A percentile compares a stretch with the other conserved stretches of the same genome.
These are phyloP conservation scores for Eurytoma adleriae DNA, from an alignment of 2,888 invertebrate genomes.

Conservation along the genomic window DNA sequence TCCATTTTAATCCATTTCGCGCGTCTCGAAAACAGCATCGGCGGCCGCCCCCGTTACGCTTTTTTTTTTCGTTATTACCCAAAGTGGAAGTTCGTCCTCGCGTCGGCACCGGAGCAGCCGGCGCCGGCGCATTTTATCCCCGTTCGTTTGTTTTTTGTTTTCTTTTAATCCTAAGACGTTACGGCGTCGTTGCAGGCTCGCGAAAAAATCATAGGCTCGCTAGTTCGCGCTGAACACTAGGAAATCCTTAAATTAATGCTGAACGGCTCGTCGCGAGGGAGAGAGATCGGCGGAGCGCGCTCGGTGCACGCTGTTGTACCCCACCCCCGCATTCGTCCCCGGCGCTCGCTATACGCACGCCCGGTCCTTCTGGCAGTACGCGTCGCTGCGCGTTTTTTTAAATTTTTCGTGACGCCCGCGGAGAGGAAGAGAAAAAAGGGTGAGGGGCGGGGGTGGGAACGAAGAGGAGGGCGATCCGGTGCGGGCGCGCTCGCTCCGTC, in stretches of 20 bases:
- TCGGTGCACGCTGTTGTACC: too few species aligned
- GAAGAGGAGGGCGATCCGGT: too few species aligned
- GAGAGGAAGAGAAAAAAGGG: not conserved
- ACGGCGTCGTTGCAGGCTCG: not conserved
- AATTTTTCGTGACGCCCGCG: not conserved
- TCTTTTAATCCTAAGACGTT: not conserved
- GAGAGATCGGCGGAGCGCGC: too few species aligned
- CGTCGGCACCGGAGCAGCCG: not conserved
- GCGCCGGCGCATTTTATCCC: not conserved
- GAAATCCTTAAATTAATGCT: too few species aligned
- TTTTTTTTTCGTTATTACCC: not conserved
- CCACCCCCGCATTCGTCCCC: not conserved
- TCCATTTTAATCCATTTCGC: not conserved
- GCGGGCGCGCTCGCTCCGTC: not conserved
- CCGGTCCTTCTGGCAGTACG: conserved; percentile 32
- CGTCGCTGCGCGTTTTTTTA: conserved; percentile 22
- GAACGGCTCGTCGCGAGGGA: too few species aligned
- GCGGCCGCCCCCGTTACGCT: not conserved
- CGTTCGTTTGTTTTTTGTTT: not conserved
- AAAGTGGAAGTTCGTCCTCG: conserved; percentile 40
- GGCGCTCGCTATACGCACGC: not conserved
- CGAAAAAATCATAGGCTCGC: not conserved
- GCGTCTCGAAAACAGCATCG: too few species aligned
- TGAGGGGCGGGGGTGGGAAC: too few species aligned
- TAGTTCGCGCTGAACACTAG: not conserved